phyloP scores from a whole-genome alignment of 2,797 vertebrate genomes.

The Tokudaia muenninki region DNA sequence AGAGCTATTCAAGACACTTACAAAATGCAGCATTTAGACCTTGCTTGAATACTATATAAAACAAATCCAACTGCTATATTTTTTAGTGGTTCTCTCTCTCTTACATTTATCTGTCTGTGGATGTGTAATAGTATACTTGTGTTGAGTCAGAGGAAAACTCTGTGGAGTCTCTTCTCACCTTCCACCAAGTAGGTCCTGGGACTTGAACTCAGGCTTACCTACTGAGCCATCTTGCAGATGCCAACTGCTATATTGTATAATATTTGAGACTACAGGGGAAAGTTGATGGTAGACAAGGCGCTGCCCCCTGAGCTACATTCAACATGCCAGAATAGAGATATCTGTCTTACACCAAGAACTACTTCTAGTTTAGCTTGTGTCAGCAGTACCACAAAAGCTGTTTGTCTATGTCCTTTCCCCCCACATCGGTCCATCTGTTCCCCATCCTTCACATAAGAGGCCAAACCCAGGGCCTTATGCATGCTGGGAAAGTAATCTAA shows the following conservation, averaged over 20 bases:
- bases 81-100: neutral
- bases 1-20: neutral
- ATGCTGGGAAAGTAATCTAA: neutral
- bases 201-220: neutral
- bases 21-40: neutral
- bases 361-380: conserved; percentile 45
- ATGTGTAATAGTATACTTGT: neutral
- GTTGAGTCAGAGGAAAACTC: neutral
- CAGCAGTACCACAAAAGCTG: neutral
- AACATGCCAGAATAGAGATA: neutral
- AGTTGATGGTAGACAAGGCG: neutral
- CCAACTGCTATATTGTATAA: neutral
- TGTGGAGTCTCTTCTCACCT: neutral
- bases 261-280: neutral
- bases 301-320: neutral
- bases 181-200: neutral
- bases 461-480: neutral
- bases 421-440: neutral
- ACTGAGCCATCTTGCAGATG: neutral
- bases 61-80: neutral
- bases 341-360: conserved; percentile 12
- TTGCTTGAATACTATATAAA: conserved; percentile 8
- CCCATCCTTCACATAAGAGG: neutral
- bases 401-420: neutral
- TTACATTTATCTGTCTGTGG: neutral